Conservation (phyloP, 2,888 invertebrate genomes). For the Stictocephala bisonia region DNA sequence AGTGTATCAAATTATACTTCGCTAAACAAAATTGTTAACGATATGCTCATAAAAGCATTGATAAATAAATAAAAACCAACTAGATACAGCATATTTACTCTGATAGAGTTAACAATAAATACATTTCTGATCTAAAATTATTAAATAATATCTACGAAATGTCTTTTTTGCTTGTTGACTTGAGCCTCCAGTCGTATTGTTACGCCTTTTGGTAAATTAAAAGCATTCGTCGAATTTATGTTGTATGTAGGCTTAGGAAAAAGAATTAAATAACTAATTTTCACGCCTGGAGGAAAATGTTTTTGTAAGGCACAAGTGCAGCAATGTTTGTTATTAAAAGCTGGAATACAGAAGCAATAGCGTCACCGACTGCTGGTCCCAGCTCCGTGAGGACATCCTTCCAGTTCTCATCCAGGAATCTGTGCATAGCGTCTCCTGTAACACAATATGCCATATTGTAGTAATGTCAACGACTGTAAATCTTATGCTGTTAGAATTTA, state of each 20-base stretch:
- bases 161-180: no score
- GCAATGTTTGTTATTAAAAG: constrained; percentile 46
- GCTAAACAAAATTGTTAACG: no score
- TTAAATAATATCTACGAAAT: no score
- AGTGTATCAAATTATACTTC: no score
- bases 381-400: constrained; percentile 54
- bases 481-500: neutral
- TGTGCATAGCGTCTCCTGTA: constrained; percentile 56
- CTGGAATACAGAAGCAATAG: constrained; percentile 47
- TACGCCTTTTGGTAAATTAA: neutral
- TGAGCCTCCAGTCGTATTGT: neutral
- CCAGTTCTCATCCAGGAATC: constrained; percentile 59
- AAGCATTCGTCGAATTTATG: neutral
- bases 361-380: constrained; percentile 50
- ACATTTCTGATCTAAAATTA: no score
- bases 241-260: neutral
- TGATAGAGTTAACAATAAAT: no score
- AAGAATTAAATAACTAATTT: no score
- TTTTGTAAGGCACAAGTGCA: constrained; percentile 31
- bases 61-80: no score
- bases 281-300: constrained; percentile 26
- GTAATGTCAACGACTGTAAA: neutral
- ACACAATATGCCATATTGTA: no score
- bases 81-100: no score
- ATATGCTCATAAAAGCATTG: no score